Evolutionary conservation across 2,888 invertebrate genomes (phyloP), one percentile per base, ranked within the genome.

Genomic region (Eupithecia tripunctaria): DNA sequence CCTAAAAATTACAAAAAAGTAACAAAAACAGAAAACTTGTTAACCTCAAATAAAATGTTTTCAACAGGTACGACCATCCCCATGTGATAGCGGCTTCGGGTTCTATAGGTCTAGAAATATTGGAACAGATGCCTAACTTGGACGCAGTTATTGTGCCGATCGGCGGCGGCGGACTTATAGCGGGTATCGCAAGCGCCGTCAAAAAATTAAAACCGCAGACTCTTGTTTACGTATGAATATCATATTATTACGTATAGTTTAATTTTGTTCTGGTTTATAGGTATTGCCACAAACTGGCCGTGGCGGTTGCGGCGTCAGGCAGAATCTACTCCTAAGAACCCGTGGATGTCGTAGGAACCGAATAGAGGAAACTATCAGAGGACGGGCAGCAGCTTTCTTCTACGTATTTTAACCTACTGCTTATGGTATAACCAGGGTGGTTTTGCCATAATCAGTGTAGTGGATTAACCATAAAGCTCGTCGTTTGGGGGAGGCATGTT

Each of bases 1-100:
- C 14, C 12, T 15, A 15, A 41, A 41, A 14, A 41, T 15, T 36
- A 41, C 41, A 41, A 41, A 41, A 15, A 41, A 36, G 41, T 41
- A 41, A 41, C 41, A 41, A 41, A 41, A 41, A 5, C 18, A 41
- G 41, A 41, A 41, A n/a, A 6, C 14, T 56, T 10, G 56, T 41
- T 41, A 41, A 41, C 56, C 10, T 21, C 8, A 62, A n/a, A 32
- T 32, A n/a, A 27, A 27, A 27, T 29, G 32, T 62, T 21, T 63
- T 27, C 27, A 60, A 64, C 87, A 97, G 97, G 10, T 98, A 98
- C 85, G 98, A 99, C 88, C 97, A 99, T 89, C 98, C 98, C 0
- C 95, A 98, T 84, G 97, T 98, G 27, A 96, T 99, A 91, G 97
- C 98, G 0, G 99, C 98, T 0, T 97, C 98, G 84, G 99, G 99